A percentile compares a stretch with the other conserved stretches of the same genome.
Evolutionary conservation across 2,888 invertebrate genomes (phyloP).

Genomic region (Apocheima hispidaria): DNA sequence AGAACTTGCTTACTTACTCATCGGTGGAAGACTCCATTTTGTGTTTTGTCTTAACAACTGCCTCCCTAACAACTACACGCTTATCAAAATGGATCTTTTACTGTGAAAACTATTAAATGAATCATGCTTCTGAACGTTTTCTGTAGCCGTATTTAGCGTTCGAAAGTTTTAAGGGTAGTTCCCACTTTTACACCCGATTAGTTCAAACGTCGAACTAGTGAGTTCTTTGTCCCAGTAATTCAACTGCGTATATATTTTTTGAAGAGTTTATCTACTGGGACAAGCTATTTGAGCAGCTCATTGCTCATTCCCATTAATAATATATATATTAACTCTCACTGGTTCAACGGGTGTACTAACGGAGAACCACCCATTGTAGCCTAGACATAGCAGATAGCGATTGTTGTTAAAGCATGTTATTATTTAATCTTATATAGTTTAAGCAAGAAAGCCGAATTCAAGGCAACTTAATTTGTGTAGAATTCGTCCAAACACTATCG

Average conservation of each 20-base stretch:
- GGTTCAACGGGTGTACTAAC: too few species aligned
- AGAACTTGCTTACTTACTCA: conserved; percentile 27
- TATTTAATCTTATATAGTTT: conserved; percentile 12
- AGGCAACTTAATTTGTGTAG: not conserved
- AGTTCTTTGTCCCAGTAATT: too few species aligned
- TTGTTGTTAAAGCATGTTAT: conserved; percentile 39
- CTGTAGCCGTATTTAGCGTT: conserved; percentile 9
- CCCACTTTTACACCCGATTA: too few species aligned
- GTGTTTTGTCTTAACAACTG: conserved; percentile 39
- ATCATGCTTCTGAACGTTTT: conserved; percentile 31
- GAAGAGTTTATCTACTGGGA: too few species aligned
- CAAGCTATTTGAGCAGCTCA: too few species aligned
- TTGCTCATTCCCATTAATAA: too few species aligned
- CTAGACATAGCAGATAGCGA: conserved; percentile 38
- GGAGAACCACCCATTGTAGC: too few species aligned
- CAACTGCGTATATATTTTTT: too few species aligned
- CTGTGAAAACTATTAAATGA: conserved; percentile 20
- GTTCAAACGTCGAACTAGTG: too few species aligned
- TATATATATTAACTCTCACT: too few species aligned
- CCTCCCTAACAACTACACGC: conserved; percentile 43
- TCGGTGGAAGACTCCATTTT: conserved; percentile 45
- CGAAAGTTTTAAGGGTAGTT: not conserved
- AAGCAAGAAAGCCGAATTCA: not conserved
- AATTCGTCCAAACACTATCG: conserved; percentile 21
- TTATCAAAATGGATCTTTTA: conserved; percentile 46